A percentile compares a stretch with the other conserved stretches of the same genome.
Evolutionary conservation across 2,113 vertebrate genomes (phyloP).

Genomic region (Boleophthalmus pectinirostris): DNA sequence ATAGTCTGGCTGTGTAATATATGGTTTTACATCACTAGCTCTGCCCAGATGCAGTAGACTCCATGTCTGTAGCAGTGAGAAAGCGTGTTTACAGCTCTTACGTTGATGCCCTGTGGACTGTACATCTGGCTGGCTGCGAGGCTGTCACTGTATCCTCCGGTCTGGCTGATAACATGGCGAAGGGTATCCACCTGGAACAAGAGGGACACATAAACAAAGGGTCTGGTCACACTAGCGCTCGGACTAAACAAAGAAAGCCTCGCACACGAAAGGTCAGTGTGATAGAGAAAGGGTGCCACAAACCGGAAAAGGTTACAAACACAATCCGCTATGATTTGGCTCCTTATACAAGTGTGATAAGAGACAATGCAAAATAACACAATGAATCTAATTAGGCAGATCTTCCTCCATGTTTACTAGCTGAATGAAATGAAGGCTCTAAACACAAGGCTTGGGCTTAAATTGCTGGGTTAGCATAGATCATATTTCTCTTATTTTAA

Average conservation of each 20-base stretch:
- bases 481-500: background rate
- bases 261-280: slow-evolving; percentile 75
- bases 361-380: slow-evolving; percentile 38
- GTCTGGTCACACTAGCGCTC: slow-evolving; percentile 69
- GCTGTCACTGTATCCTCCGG: slow-evolving; percentile 99
- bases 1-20: background rate
- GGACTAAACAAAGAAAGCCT: slow-evolving; percentile 66
- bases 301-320: slow-evolving; percentile 75
- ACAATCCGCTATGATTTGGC: slow-evolving; percentile 50
- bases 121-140: slow-evolving; percentile 99
- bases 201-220: slow-evolving; percentile 71
- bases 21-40: background rate
- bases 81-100: slow-evolving; percentile 82
- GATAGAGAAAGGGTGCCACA: slow-evolving; percentile 74
- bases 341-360: slow-evolving; percentile 58
- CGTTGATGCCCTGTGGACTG: slow-evolving; percentile 99
- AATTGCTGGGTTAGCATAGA: background rate
- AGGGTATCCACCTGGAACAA: slow-evolving; percentile 99
- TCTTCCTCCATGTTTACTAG: background rate
- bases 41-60: slow-evolving; percentile 3
- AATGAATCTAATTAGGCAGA: slow-evolving; percentile 21
- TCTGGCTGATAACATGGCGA: slow-evolving; percentile 99
- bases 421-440: background rate
- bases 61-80: slow-evolving; percentile 30
- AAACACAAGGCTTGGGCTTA: background rate